phyloP scores from a whole-genome alignment of 2,113 vertebrate genomes.

The Sceloporus undulatus region DNA sequence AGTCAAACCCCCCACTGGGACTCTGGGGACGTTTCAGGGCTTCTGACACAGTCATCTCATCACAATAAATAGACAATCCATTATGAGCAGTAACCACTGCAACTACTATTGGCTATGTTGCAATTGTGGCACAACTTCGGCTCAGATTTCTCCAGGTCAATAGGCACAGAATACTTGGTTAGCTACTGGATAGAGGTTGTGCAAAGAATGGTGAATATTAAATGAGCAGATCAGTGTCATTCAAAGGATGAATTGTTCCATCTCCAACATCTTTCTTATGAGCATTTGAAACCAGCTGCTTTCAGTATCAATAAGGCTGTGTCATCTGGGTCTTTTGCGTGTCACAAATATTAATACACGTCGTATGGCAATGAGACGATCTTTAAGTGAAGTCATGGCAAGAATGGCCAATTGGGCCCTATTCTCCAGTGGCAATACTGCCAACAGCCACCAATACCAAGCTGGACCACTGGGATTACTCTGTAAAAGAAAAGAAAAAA shows the following conservation, averaged over 20 bases:
- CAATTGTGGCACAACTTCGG: slow-evolving; percentile 63
- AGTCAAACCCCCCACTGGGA: slow-evolving; percentile 53
- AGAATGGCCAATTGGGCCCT: slow-evolving; percentile 92
- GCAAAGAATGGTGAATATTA: slow-evolving; percentile 60
- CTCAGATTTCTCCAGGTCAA: slow-evolving; percentile 71
- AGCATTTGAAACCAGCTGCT: slow-evolving; percentile 47
- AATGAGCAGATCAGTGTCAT: slow-evolving; percentile 52
- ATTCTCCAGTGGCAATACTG: slow-evolving; percentile 88
- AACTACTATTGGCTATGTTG: slow-evolving; percentile 49
- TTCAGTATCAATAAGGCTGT: slow-evolving; percentile 52
- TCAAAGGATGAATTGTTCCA: slow-evolving; percentile 52
- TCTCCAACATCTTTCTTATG: slow-evolving; percentile 20
- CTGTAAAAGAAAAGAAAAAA: slow-evolving; percentile 70
- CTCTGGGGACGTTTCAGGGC: slow-evolving; percentile 41
- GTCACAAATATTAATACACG: slow-evolving; percentile 90
- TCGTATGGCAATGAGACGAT: slow-evolving; percentile 88
- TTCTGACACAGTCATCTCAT: slow-evolving; percentile 49
- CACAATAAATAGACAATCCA: slow-evolving; percentile 52
- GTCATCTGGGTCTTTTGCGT: slow-evolving; percentile 87
- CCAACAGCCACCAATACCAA: slow-evolving; percentile 95
- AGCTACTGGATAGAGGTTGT: slow-evolving; percentile 52
- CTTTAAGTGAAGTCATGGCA: slow-evolving; percentile 90
- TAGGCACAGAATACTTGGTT: slow-evolving; percentile 49
- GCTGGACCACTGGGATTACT: slow-evolving; percentile 87
- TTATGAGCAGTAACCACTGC: slow-evolving; percentile 52